Percentiles rank a stretch among this genome's conserved stretches.
Evolutionary conservation across 2,888 invertebrate genomes (phyloP).

Genomic region (Thymelicus sylvestris): DNA sequence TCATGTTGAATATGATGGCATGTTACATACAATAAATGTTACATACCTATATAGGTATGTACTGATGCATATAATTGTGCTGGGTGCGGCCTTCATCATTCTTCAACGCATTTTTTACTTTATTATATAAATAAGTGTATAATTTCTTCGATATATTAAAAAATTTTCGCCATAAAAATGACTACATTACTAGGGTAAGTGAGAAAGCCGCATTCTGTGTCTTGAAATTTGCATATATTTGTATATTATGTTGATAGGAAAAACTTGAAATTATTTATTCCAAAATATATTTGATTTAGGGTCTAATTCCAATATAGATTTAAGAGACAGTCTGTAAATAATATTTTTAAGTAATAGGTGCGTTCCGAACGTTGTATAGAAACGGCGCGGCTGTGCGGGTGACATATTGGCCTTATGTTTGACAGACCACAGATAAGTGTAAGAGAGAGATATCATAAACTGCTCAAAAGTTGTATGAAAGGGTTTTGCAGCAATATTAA

Average conservation of each 20-base stretch:
- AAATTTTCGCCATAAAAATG: background rate
- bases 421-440: background rate
- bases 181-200: background rate
- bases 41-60: background rate
- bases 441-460: background rate
- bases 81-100: background rate
- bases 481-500: slow-evolving; percentile 11
- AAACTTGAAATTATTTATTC: slow-evolving; percentile 48
- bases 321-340: slow-evolving; percentile 42
- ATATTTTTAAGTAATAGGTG: slow-evolving; percentile 38
- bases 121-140: background rate
- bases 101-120: background rate
- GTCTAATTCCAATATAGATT: slow-evolving; percentile 42
- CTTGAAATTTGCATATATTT: slow-evolving; percentile 40
- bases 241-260: slow-evolving; percentile 48
- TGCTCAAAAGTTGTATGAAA: slow-evolving; percentile 20
- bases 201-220: slow-evolving; percentile 8
- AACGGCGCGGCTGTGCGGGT: slow-evolving; percentile 23
- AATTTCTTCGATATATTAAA: background rate
- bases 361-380: slow-evolving; percentile 24
- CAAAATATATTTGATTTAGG: slow-evolving; percentile 44
- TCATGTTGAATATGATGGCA: background rate
- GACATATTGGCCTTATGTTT: slow-evolving; percentile 18
- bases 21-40: slow-evolving; percentile 13
- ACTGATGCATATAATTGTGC: background rate